Conservation (phyloP, 2,888 invertebrate species). For the Trachelus stipa region DNA sequence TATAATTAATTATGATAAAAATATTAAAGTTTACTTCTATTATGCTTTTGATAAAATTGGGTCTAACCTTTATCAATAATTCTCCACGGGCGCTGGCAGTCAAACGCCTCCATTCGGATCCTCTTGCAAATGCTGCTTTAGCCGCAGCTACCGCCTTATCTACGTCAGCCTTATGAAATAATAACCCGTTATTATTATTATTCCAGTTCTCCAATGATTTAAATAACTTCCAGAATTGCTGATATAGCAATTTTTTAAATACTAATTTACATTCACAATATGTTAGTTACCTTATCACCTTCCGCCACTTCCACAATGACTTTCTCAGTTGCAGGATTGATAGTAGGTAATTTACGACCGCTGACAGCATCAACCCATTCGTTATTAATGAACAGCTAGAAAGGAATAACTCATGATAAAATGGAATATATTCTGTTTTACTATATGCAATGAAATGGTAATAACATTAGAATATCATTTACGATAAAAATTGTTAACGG, state of each 20-base stretch:
- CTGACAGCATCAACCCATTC: conserved; percentile 67
- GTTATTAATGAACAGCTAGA: conserved; percentile 60
- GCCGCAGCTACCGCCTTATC: conserved; percentile 69
- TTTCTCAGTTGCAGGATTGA: conserved; percentile 71
- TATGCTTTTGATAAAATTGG: background rate
- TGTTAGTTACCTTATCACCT: conserved; percentile 66
- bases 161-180: conserved; percentile 64
- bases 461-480: background rate
- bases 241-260: background rate
- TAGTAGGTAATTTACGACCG: conserved; percentile 72
- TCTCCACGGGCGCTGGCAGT: conserved; percentile 71
- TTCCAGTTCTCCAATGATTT: background rate
- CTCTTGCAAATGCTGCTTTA: conserved; percentile 69
- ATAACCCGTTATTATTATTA: background rate
- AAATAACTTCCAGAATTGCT: background rate
- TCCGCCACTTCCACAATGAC: conserved; percentile 69
- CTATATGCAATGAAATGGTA: background rate
- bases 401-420: conserved; percentile 9
- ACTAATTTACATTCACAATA: background rate
- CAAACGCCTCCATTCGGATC: conserved; percentile 69
- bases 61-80: conserved; percentile 38
- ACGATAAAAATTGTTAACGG: background rate
- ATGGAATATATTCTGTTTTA: background rate
- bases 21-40: background rate
- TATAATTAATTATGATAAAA: background rate